Evolutionary conservation across 2,888 invertebrate genomes (phyloP).

Genomic region (Amphipoea oculea): DNA sequence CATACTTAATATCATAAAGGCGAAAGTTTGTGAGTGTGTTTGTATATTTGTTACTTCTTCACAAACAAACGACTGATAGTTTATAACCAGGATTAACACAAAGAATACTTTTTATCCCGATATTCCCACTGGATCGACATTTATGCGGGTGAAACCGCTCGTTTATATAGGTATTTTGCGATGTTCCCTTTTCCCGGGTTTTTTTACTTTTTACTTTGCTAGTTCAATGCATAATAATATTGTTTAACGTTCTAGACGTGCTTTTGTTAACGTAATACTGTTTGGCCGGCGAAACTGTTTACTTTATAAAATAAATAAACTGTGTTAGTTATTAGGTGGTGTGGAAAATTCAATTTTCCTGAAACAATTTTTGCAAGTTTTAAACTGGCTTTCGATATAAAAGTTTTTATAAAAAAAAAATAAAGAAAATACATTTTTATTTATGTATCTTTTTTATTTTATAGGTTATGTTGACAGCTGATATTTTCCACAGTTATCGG

Average conservation of each 20-base stretch:
- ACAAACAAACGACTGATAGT: neutral
- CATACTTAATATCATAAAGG: too few species aligned
- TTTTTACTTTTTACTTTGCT: neutral
- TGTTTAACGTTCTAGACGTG: conserved; percentile 43
- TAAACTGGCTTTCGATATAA: too few species aligned
- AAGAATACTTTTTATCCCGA: too few species aligned
- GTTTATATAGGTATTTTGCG: too few species aligned
- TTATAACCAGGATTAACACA: too few species aligned
- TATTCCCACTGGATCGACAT: too few species aligned
- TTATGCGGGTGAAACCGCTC: too few species aligned
- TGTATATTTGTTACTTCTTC: too few species aligned
- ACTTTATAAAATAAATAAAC: conserved; percentile 31
- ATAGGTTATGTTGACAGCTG: neutral
- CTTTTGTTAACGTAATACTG: conserved; percentile 40
- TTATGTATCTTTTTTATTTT: neutral
- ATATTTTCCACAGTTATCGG: neutral
- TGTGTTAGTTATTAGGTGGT: neutral
- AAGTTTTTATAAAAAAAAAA: too few species aligned
- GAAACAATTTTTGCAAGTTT: neutral
- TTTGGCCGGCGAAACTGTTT: conserved; percentile 41
- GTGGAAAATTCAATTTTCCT: conserved; percentile 40
- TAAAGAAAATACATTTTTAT: too few species aligned
- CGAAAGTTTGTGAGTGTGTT: too few species aligned
- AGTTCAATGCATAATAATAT: conserved; percentile 40
- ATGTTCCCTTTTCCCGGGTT: too few species aligned